Conservation (phyloP, 2,113 vertebrate genomes). For the Periophthalmodon schlosseri region DNA sequence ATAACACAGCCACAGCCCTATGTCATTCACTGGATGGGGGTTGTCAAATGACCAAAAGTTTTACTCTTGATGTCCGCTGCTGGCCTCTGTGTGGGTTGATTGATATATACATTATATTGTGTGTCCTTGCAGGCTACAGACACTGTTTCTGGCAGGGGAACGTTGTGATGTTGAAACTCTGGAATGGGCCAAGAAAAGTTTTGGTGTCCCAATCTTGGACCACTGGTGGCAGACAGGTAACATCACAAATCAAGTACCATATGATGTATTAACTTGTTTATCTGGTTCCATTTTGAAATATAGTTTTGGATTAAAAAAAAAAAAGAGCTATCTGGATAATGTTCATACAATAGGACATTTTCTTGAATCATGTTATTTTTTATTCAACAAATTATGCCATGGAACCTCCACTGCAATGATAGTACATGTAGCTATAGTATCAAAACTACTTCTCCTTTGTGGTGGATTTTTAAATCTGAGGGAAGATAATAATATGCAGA, state of each 20-base stretch:
- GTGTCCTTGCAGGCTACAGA: slow-evolving; percentile 80
- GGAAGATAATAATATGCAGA: too few relatives aligned
- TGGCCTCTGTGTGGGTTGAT: background rate
- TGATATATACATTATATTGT: slow-evolving; percentile 6
- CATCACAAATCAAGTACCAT: slow-evolving; percentile 1
- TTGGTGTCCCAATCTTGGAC: slow-evolving; percentile 93
- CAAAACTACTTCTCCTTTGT: too few relatives aligned
- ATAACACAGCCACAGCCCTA: background rate
- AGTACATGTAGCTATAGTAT: too few relatives aligned
- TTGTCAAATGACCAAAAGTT: background rate
- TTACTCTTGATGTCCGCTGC: background rate
- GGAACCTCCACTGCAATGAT: too few relatives aligned
- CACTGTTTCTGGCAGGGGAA: slow-evolving; percentile 91
- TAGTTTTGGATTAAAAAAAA: too few relatives aligned
- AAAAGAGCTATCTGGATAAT: too few relatives aligned
- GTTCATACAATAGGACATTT: background rate
- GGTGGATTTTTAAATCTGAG: too few relatives aligned
- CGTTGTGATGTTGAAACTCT: slow-evolving; percentile 92
- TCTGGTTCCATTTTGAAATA: background rate
- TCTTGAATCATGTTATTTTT: too few relatives aligned
- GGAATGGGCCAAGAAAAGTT: slow-evolving; percentile 89
- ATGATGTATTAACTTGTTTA: background rate
- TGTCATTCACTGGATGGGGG: background rate
- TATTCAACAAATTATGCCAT: too few relatives aligned
- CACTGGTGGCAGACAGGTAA: slow-evolving; percentile 99